These are phyloP conservation scores for Laticauda colubrina DNA, from an alignment of 2,113 vertebrate genomes.

Conservation along the genomic window DNA sequence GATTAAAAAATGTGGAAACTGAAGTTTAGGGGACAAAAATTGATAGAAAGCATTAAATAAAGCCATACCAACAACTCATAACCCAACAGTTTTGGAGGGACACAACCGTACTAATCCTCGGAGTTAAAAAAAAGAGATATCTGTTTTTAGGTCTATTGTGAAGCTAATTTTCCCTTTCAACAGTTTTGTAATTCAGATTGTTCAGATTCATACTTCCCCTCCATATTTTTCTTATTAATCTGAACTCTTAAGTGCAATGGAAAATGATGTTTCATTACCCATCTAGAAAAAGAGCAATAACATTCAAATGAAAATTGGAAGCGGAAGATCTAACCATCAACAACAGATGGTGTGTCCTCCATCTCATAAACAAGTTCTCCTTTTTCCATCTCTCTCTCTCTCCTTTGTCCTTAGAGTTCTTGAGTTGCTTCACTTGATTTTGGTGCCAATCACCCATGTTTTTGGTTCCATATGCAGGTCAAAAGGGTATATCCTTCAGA, in stretches of 20 bases:
- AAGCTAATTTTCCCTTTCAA: slow-evolving; percentile 66
- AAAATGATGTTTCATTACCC: slow-evolving; percentile 55
- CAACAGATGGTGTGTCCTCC: slow-evolving; percentile 75
- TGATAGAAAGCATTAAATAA: not conserved
- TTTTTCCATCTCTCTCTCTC: slow-evolving; percentile 23
- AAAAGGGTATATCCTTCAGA: slow-evolving; percentile 51
- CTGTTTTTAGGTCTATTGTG: slow-evolving; percentile 6
- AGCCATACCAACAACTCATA: not conserved
- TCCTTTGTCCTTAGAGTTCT: not conserved
- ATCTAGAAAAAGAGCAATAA: slow-evolving; percentile 75
- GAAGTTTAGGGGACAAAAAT: not conserved
- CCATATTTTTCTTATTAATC: slow-evolving; percentile 52
- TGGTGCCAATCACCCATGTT: slow-evolving; percentile 22
- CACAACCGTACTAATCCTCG: not conserved
- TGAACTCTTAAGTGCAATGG: slow-evolving; percentile 58
- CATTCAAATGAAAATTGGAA: slow-evolving; percentile 78
- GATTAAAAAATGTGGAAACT: not conserved
- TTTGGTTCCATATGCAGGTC: slow-evolving; percentile 27
- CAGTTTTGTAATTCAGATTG: slow-evolving; percentile 63
- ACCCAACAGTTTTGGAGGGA: not conserved
- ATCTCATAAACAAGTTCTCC: slow-evolving; percentile 72
- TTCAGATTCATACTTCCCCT: slow-evolving; percentile 11
- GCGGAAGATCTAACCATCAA: slow-evolving; percentile 77
- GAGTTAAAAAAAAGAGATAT: slow-evolving; percentile 6
- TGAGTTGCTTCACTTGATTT: slow-evolving; percentile 39